These are phyloP conservation scores for Suncus etruscus DNA, from an alignment of 2,113 vertebrate genomes.

Conservation along the genomic window DNA sequence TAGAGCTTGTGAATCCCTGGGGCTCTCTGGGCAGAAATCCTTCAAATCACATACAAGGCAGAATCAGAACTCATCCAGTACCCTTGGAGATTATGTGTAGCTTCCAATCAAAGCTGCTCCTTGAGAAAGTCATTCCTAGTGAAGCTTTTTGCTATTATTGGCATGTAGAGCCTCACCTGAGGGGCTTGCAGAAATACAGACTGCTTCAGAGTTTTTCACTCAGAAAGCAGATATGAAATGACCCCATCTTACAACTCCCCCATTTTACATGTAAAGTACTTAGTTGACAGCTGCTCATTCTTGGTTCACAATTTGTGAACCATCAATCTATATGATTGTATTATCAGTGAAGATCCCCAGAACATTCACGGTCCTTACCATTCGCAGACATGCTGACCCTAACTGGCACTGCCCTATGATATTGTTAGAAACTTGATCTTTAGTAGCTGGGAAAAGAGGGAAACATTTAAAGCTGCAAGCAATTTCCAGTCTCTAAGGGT, in stretches of 20 bases:
- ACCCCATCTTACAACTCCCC: not conserved
- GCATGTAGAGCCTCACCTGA: not conserved
- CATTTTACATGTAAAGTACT: not conserved
- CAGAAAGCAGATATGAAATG: not conserved
- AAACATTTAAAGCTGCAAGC: slow-evolving; percentile 72
- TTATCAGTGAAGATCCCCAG: not conserved
- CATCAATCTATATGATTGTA: not conserved
- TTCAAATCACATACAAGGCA: not conserved
- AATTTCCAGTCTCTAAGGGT: slow-evolving; percentile 77
- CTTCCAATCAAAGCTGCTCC: not conserved
- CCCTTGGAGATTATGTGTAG: not conserved
- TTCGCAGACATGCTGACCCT: slow-evolving; percentile 63
- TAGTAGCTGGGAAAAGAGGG: slow-evolving; percentile 80
- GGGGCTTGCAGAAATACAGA: not conserved
- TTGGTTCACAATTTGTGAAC: not conserved
- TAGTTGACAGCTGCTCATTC: not conserved
- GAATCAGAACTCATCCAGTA: not conserved
- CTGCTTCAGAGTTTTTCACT: not conserved
- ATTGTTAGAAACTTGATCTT: slow-evolving; percentile 83
- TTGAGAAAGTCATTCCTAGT: not conserved
- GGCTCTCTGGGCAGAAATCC: too few relatives aligned
- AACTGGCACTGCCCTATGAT: slow-evolving; percentile 71
- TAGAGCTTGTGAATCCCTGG: not conserved
- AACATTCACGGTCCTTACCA: slow-evolving; percentile 59
- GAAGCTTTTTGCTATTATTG: not conserved